Evolutionary conservation across 2,888 invertebrate genomes (phyloP), one percentile per base, ranked within the genome.

Genomic region (Tetragonula carbonaria): DNA sequence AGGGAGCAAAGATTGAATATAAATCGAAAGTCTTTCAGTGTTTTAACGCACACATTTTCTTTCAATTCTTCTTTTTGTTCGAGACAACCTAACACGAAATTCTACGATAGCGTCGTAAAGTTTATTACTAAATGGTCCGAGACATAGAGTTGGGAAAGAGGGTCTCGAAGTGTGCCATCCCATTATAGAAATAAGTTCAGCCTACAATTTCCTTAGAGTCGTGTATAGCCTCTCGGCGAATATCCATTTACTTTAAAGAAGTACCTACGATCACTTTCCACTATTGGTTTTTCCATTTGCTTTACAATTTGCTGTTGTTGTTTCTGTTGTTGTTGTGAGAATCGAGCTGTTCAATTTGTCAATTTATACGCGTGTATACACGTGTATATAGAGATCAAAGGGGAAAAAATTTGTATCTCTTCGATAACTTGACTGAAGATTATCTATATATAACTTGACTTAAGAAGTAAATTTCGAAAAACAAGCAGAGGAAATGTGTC

Each of bases 131-230:
- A 72, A 63, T 72, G 63, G 51, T 77, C 63, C 21, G 63, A 72
- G 63, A 72, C 73, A 45, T 75, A 72, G 77, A 77, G 50, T 53
- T 51, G 73, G 53, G 33, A 55, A 77, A 77, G 53, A 72, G 73
- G 72, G 63, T 63, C 62, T 63, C 21, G 73, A 72, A 77, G 73
- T 53, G 77, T 72, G 62, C 23, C 63, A 63, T 63, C 55, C 74
- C 66, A 57, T 73, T 78, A 78, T 59, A 66, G 75, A 75, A 78
- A 74, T 78, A 74, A 66, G 74, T 74, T 68, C 53, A 28, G 51
- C 67, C 66, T 55, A 76, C 70, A 55, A 71, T 57, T 77, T 80
- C 72, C 65, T 62, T 51, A 57, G 59, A 74, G 23, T 50, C 70
- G n/a, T 23, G 53, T 65, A 59, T 68, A 67, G 16, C 51, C 62